Conservation (phyloP, 1,140 invertebrate species). For the Drosophila carrolli region DNA sequence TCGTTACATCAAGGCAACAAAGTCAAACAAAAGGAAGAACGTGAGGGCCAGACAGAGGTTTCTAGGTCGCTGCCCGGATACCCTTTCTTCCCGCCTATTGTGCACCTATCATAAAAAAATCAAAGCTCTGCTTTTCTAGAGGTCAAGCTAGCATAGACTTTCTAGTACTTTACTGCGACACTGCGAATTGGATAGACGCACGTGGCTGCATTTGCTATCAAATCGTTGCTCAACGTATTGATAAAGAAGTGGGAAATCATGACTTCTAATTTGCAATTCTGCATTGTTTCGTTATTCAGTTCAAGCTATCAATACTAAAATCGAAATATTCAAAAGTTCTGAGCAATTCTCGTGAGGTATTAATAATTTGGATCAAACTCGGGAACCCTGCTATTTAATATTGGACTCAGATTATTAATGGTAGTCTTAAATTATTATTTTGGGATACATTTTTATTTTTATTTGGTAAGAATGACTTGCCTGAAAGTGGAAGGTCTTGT, state of each 20-base stretch:
- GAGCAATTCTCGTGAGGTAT: not conserved
- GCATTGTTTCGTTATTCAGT: no score
- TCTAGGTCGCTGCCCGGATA: constrained; percentile 39
- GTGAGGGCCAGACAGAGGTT: constrained; percentile 28
- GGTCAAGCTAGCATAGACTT: not conserved
- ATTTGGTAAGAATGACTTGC: constrained; percentile 59
- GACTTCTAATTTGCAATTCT: not conserved
- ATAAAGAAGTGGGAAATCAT: not conserved
- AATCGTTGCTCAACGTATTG: not conserved
- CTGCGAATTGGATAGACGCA: not conserved
- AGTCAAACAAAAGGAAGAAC: constrained; percentile 34
- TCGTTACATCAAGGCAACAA: constrained; percentile 58
- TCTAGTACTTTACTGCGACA: not conserved
- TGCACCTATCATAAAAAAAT: not conserved
- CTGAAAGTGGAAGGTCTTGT: constrained; percentile 99
- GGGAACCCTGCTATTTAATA: not conserved
- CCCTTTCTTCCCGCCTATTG: not conserved
- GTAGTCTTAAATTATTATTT: not conserved
- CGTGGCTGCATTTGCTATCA: not conserved
- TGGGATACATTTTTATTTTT: not conserved
- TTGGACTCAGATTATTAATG: not conserved
- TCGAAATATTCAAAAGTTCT: not conserved
- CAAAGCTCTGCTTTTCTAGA: not conserved
- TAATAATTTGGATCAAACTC: not conserved
- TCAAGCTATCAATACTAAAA: not conserved